These are phyloP conservation scores for Saturnia pavonia DNA, from an alignment of 2,888 invertebrate species.

Conservation along the genomic window DNA sequence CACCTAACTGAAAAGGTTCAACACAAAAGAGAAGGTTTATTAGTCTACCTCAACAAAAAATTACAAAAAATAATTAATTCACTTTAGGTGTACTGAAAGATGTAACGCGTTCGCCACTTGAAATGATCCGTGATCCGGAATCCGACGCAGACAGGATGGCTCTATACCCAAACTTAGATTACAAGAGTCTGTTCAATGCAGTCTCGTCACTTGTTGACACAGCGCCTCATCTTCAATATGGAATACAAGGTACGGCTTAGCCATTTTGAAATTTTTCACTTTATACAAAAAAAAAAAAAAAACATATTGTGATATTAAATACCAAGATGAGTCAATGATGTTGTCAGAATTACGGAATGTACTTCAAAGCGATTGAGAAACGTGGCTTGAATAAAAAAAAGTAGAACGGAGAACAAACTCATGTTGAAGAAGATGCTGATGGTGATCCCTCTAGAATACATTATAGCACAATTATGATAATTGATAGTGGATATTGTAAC, in stretches of 20 bases:
- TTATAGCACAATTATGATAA: too few species aligned
- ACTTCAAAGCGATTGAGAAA: not conserved
- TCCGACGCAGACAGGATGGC: constrained; percentile 93
- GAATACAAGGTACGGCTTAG: constrained; percentile 86
- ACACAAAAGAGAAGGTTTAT: not conserved
- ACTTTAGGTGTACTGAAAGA: constrained; percentile 95
- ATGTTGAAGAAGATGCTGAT: too few species aligned
- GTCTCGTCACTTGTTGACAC: constrained; percentile 95
- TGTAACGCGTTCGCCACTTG: constrained; percentile 95
- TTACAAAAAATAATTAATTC: not conserved
- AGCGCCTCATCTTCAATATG: constrained; percentile 94
- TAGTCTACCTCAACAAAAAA: not conserved
- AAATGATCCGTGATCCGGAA: constrained; percentile 93
- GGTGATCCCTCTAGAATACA: too few species aligned
- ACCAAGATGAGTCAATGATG: not conserved
- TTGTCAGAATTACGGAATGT: not conserved
- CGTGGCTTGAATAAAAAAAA: not conserved
- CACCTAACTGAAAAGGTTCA: not conserved
- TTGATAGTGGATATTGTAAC: not conserved
- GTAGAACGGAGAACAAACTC: not conserved
- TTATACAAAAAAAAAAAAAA: too few species aligned
- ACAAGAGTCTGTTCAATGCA: constrained; percentile 96
- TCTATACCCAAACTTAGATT: constrained; percentile 97
- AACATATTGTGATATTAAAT: not conserved
- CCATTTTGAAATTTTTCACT: too few species aligned